Base-by-base conservation (phyloP, 2,888 invertebrate species). In the Priapulus caudatus region DNA sequence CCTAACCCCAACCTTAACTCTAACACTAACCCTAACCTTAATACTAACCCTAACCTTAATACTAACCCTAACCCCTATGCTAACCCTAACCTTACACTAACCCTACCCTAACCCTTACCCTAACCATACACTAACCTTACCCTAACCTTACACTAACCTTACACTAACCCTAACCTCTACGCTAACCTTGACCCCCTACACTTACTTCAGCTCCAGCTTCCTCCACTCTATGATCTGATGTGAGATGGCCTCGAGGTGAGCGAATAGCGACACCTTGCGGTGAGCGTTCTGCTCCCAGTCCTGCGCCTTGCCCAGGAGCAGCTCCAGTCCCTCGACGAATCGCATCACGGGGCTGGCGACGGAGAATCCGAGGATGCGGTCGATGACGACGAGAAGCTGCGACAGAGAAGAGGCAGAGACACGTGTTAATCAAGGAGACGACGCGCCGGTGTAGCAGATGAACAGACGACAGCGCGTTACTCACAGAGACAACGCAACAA, bases 251-350 rank as follows among this genome's bases (percentile, higher is more conserved):
- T 80, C 70, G n/a, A 87, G 80, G 54, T 85, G 77, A 0, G 79
- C 77, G 1, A 80, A 77, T 64, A 99, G 73, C 57, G 87, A 87
- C 54, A 93, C 88, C 3, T 83, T 84, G 58, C 79, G 81, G 63
- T 89, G 88, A 0, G 93, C 91, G 60, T 86, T 85, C 62, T 83
- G 81, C 68, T 95, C 89, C 95, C 93, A 95, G 63, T 90, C 85
- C 58, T 73, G 69, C 21, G 71, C 64, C 54, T 86, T 85, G 56
- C 83, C 82, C 1, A 95, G 75, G 1, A 98, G 73, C 47, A 92
- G 74, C 70, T 98, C 97, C 50, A 97, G 75, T 1, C 93, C 93
- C 0, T 86, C 84, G 1, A 92, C 78, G 65, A 89, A 90, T 58
- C 90, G 81, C 54, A 89, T 84, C 2, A 97, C 74, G 0, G 95